These are phyloP conservation scores for Platycheirus rosarum DNA, from an alignment of 2,888 invertebrate genomes.

Conservation along the genomic window DNA sequence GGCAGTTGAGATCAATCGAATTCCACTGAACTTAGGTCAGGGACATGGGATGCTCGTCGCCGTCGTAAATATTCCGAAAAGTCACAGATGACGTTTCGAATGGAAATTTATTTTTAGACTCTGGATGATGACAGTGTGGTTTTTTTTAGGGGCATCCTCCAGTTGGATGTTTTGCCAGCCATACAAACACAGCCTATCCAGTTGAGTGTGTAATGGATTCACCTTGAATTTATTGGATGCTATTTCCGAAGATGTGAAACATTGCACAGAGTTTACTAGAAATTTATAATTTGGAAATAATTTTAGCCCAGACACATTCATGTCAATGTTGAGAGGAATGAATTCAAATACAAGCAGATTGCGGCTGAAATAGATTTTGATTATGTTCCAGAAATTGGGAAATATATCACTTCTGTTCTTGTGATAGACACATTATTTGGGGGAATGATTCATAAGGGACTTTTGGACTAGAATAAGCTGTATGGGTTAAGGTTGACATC, in stretches of 20 bases:
- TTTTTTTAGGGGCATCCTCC: slow-evolving; percentile 56
- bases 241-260: slow-evolving; percentile 51
- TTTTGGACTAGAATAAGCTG: slow-evolving; percentile 22
- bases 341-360: slow-evolving; percentile 25
- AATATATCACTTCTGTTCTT: slow-evolving; percentile 33
- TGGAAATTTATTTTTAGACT: slow-evolving; percentile 48
- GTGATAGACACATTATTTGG: slow-evolving; percentile 1
- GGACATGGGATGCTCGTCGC: slow-evolving; percentile 32
- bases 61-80: slow-evolving; percentile 56
- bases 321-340: slow-evolving; percentile 11
- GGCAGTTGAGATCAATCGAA: slow-evolving; percentile 57
- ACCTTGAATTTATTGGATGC: slow-evolving; percentile 62
- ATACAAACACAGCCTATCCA: slow-evolving; percentile 33
- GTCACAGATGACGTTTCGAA: slow-evolving; percentile 52
- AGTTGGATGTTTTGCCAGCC: slow-evolving; percentile 28
- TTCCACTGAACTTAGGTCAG: slow-evolving; percentile 62
- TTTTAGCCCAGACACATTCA: slow-evolving; percentile 42
- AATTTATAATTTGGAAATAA: slow-evolving; percentile 61
- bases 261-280: slow-evolving; percentile 35
- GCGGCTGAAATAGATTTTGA: slow-evolving; percentile 49
- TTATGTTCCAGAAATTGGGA: slow-evolving; percentile 58
- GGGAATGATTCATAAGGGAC: slow-evolving; percentile 19
- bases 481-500: slow-evolving; percentile 39
- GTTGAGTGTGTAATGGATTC: slow-evolving; percentile 62
- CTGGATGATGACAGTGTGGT: slow-evolving; percentile 6